Percentiles rank a stretch among this genome's conserved stretches.
Evolutionary conservation across 2,113 vertebrate genomes (phyloP).

Genomic region (Dicrurus megarhynchus): DNA sequence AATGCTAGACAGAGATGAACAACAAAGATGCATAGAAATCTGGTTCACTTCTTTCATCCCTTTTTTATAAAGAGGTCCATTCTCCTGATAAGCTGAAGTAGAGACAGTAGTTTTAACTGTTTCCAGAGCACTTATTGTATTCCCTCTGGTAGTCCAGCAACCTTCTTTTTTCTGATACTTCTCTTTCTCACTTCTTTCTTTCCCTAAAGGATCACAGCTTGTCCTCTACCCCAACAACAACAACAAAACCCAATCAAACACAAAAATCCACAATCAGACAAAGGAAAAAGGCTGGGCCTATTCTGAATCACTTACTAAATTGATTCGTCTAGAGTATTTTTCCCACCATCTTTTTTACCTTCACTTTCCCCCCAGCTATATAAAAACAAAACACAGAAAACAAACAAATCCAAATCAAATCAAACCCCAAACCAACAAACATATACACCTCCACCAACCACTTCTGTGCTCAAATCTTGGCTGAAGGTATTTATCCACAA

Average conservation of each 20-base stretch:
- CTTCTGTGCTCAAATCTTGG: background rate
- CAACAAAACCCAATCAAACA: background rate
- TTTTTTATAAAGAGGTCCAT: background rate
- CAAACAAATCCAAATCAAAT: background rate
- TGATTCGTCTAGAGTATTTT: background rate
- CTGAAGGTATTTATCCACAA: background rate
- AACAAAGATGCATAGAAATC: background rate
- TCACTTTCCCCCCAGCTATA: background rate
- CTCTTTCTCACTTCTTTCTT: background rate
- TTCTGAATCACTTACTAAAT: background rate
- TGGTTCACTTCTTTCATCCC: background rate
- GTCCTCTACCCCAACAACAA: fast-evolving
- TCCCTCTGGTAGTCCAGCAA: background rate
- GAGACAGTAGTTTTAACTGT: background rate
- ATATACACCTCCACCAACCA: background rate
- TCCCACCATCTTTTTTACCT: background rate
- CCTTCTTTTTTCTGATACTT: background rate
- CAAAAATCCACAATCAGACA: background rate
- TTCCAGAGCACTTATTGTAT: background rate
- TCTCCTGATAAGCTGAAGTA: background rate
- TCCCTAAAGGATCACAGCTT: background rate
- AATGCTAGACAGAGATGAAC: background rate
- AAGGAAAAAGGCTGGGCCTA: background rate
- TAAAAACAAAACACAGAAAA: background rate
- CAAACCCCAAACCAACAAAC: background rate